Evolutionary conservation across 1,140 invertebrate genomes (phyloP), one percentile per base, ranked within the genome.

Genomic region (Dendroctonus ponderosae): DNA sequence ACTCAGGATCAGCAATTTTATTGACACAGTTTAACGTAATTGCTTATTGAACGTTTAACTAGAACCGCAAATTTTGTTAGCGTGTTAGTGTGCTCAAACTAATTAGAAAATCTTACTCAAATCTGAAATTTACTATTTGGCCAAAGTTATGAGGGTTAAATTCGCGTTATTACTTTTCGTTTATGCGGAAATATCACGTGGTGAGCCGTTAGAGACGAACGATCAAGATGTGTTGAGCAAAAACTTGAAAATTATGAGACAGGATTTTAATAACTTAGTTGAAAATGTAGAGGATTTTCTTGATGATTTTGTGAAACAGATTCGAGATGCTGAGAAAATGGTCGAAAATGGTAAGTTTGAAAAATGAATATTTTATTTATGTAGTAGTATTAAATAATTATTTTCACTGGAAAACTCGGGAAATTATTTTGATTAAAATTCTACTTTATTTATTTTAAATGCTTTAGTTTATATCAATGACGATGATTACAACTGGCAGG

Each of bases 231-330:
- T 44, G 41, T 12, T 66, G 9, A 43, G 46, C 11, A 60, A 43
- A 46, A 66, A 52, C 60, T 26, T 66, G 39, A 66, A 60, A 61
- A 52, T 44, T 6, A 52, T 67, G n/a, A 53, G 51, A 44, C 54
- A 38, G 2, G 66, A 67, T 42, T 67, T 67, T 37, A 67, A 67
- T 56, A 53, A 62, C 8, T 7, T 67, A 7, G 39, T 62, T 12
- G 58, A 62, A 42, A 51, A 67, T 57, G 51, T 57, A 6, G 66
- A 67, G 56, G 46, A 61, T 39, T 67, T 67, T 40, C 14, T 44
- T 6, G 40, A n/a, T 5, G 59, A 67, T 67, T 43, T 65, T 58
- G 15, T 58, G 12, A 12, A 46, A 14, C 43, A 65, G 40, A 39
- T 65, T 43, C 5, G 49, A 8, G 42, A 57, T 7, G 37, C 40